A percentile compares a stretch with the other conserved stretches of the same genome.
Conservation (phyloP, 2,888 invertebrate genomes). For the Apotomis turbidana region DNA sequence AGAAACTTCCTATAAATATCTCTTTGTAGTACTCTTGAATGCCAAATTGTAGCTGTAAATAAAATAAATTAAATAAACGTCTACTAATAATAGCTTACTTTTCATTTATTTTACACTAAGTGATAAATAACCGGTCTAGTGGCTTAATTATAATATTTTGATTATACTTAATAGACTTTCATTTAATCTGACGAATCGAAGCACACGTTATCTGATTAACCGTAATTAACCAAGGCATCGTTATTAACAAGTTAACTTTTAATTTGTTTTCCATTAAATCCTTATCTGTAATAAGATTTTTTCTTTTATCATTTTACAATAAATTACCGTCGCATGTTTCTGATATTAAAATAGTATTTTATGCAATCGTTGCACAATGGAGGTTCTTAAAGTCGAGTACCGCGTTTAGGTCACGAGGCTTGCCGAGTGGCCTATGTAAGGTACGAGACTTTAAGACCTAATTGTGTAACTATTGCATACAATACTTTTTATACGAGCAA, state of each 20-base stretch:
- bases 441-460: too few relatives aligned
- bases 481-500: too few relatives aligned
- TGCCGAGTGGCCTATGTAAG: too few relatives aligned
- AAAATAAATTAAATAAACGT: neutral
- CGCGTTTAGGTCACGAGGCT: too few relatives aligned
- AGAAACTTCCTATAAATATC: too few relatives aligned
- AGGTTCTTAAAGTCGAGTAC: too few relatives aligned
- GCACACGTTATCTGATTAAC: conserved; percentile 17
- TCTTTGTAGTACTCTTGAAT: neutral
- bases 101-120: conserved; percentile 5
- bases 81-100: conserved; percentile 6
- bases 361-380: too few relatives aligned
- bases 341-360: too few relatives aligned
- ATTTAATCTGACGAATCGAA: conserved; percentile 13
- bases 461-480: too few relatives aligned
- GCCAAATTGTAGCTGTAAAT: neutral
- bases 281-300: neutral
- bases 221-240: conserved; percentile 13
- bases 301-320: neutral
- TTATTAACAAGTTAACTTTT: conserved; percentile 8
- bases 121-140: conserved; percentile 19
- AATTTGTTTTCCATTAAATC: neutral
- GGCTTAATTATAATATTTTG: conserved; percentile 17
- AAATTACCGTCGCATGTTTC: too few relatives aligned
- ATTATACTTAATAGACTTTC: conserved; percentile 24